phyloP scores from a whole-genome alignment of 2,888 invertebrate genomes.

The Chymomyza caudatula region DNA sequence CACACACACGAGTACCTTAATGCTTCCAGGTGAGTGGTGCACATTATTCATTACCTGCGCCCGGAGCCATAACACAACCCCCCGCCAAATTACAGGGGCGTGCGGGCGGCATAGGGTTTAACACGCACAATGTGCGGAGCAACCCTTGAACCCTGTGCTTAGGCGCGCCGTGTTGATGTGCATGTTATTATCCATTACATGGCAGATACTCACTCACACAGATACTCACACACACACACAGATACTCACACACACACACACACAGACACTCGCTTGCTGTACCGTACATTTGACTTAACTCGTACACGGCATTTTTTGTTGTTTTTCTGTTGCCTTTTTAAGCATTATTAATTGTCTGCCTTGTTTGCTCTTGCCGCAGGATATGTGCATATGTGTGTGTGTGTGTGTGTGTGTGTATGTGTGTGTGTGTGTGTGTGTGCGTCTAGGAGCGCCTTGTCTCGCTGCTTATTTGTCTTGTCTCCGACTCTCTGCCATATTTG shows the following conservation, averaged over 20 bases:
- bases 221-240: not conserved
- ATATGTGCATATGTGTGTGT: conserved; percentile 1
- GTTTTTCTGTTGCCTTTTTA: conserved; percentile 55
- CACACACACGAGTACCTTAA: conserved; percentile 15
- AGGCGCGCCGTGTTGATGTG: conserved; percentile 53
- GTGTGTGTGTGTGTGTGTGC: conserved; percentile 4
- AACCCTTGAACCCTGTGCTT: conserved; percentile 26
- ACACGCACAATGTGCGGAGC: conserved; percentile 4
- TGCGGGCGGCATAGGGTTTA: not conserved
- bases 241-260: not conserved
- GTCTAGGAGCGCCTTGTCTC: not conserved
- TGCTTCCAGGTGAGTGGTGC: conserved; percentile 69
- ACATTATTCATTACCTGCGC: conserved; percentile 60
- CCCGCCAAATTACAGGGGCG: not conserved
- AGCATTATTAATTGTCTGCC: conserved; percentile 72
- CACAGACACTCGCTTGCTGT: no score
- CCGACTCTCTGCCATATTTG: not conserved
- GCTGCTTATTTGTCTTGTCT: conserved; percentile 46
- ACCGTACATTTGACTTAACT: not conserved
- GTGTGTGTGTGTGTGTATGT: conserved; percentile 11
- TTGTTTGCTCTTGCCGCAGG: conserved; percentile 56
- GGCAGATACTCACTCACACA: conserved; percentile 13
- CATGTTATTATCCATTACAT: conserved; percentile 57
- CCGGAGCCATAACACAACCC: not conserved
- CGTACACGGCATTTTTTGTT: conserved; percentile 9